Percentiles rank a stretch among this genome's conserved stretches.
Evolutionary conservation across 2,888 invertebrate genomes (phyloP).

Genomic region (Acrobeloides nanus): DNA sequence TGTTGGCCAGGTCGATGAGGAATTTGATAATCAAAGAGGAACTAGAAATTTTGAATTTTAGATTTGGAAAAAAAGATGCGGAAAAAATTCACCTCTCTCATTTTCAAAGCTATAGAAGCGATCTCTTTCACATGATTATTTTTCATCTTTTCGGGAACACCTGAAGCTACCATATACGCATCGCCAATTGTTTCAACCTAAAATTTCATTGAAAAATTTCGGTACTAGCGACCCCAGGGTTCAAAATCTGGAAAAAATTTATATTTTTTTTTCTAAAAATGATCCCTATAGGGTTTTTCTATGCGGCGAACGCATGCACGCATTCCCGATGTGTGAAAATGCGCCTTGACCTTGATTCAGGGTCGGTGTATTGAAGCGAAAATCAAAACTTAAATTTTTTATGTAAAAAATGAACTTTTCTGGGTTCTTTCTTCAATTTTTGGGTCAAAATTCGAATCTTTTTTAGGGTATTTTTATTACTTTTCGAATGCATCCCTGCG

Average conservation of each 20-base stretch:
- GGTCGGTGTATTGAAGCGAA: no score
- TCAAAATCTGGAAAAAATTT: neutral
- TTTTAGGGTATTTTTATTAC: no score
- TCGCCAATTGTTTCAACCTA: no score
- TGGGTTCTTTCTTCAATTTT: no score
- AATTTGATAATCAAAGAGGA: conserved; percentile 43
- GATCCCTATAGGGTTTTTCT: no score
- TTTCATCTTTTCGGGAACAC: conserved; percentile 37
- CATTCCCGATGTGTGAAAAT: no score
- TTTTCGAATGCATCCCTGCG: no score
- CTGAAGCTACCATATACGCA: conserved; percentile 50
- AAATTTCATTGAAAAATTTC: neutral
- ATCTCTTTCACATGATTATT: conserved; percentile 41
- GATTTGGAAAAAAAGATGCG: neutral
- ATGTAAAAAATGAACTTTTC: no score
- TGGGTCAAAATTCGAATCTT: no score
- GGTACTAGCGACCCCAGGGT: conserved; percentile 12
- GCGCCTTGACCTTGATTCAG: no score
- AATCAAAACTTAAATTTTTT: no score
- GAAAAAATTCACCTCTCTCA: conserved; percentile 33
- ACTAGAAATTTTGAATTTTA: conserved; percentile 28
- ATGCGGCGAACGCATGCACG: no score
- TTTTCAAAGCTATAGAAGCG: conserved; percentile 41
- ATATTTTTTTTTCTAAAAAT: neutral
- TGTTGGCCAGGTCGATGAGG: conserved; percentile 44